Evolutionary conservation across 92 coral and sea anemone species (phyloP).

Genomic region (Chrysogorgia sp.): DNA sequence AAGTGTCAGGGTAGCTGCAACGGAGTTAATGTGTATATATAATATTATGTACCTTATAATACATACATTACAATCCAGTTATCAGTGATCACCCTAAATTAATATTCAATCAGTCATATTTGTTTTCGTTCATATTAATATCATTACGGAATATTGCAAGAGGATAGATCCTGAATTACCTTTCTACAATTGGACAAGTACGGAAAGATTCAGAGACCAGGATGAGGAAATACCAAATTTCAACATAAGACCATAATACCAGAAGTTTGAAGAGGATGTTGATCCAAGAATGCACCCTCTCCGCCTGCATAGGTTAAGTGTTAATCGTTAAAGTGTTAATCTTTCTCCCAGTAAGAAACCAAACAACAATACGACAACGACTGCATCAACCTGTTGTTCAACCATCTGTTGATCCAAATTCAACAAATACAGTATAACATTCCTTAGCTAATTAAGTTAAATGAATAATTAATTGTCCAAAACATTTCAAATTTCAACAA

Average conservation of each 20-base stretch:
- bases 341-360: too few species aligned
- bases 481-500: too few species aligned
- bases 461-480: neutral
- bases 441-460: neutral
- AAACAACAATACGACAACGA: too few species aligned
- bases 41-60: too few species aligned
- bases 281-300: neutral
- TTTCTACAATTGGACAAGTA: slow-evolving; percentile 37
- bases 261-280: slow-evolving; percentile 20
- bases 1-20: too few species aligned
- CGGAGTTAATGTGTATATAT: too few species aligned
- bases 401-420: slow-evolving; percentile 6
- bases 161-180: slow-evolving; percentile 36
- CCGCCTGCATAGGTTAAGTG: too few species aligned
- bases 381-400: slow-evolving; percentile 1
- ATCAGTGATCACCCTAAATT: too few species aligned
- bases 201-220: slow-evolving; percentile 47
- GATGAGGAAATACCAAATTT: slow-evolving; percentile 26
- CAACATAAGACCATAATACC: neutral
- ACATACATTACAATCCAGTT: too few species aligned
- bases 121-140: too few species aligned
- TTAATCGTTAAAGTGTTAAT: too few species aligned
- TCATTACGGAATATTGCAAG: slow-evolving; percentile 38
- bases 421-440: neutral
- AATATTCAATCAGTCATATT: too few species aligned